phyloP scores from a whole-genome alignment of 30 jellyfish, hydroid and myxozoan genomes.

The Pelagia noctiluca region DNA sequence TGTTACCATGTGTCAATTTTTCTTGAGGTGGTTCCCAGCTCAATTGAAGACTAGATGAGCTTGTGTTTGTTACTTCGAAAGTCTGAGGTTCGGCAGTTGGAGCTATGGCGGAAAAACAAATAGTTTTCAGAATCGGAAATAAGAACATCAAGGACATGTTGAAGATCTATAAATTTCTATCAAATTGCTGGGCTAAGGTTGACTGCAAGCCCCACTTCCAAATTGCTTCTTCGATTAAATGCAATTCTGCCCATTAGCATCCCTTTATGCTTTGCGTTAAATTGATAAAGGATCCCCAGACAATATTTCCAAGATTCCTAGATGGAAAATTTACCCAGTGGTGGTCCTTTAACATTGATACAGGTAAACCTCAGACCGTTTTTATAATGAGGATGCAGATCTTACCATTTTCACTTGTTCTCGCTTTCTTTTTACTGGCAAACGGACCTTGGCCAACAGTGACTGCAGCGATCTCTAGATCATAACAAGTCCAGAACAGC shows the following conservation, averaged over 20 bases:
- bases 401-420: conserved; percentile 24
- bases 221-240: too few species aligned
- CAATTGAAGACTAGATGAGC: conserved; percentile 14
- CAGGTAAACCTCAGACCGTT: background rate
- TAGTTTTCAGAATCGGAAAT: background rate
- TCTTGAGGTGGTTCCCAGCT: background rate
- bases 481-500: conserved; percentile 44
- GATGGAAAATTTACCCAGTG: background rate
- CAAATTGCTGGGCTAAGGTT: too few species aligned
- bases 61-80: background rate
- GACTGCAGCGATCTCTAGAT: conserved; percentile 28
- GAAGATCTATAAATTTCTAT: too few species aligned
- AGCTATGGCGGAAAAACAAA: background rate
- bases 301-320: too few species aligned
- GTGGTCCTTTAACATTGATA: background rate
- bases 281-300: too few species aligned
- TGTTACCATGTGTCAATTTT: background rate
- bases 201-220: too few species aligned
- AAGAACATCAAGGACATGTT: too few species aligned
- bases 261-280: too few species aligned
- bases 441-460: background rate
- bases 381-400: background rate
- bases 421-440: background rate
- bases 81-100: conserved; percentile 14
- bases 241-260: too few species aligned